Percentiles rank a stretch among this genome's conserved stretches.
phyloP scores from a whole-genome alignment of 2,797 vertebrate genomes.

The Selene dorsalis region DNA sequence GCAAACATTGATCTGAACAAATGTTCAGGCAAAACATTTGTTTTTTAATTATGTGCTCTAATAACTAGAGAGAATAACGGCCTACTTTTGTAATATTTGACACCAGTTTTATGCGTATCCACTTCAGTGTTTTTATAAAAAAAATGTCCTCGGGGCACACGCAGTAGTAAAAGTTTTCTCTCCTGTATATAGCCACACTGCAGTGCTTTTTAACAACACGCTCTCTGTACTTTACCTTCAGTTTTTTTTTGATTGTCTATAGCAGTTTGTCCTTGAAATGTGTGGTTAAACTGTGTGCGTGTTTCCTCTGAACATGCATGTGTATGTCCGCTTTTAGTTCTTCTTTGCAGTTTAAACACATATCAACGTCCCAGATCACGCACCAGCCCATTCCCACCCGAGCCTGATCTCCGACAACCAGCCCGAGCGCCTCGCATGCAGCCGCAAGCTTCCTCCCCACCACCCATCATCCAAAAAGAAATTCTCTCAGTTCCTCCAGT shows the following conservation, averaged over 20 bases:
- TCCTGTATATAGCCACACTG: constrained; percentile 19
- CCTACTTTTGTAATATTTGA: constrained; percentile 44
- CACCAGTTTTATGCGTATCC: constrained; percentile 31
- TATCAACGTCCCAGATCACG: constrained; percentile 65
- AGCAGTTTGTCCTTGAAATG: constrained; percentile 46
- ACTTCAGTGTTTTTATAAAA: constrained; percentile 31
- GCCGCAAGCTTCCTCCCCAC: constrained; percentile 57
- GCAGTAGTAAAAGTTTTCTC: constrained; percentile 27
- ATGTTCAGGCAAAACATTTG: constrained; percentile 24
- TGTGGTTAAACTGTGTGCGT: constrained; percentile 34
- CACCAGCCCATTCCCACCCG: constrained; percentile 47
- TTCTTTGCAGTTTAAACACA: constrained; percentile 76
- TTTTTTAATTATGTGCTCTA: constrained; percentile 33
- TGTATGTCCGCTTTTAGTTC: constrained; percentile 58
- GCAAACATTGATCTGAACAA: not conserved
- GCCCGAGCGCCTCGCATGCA: constrained; percentile 28
- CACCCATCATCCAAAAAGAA: constrained; percentile 39
- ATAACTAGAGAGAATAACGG: constrained; percentile 4
- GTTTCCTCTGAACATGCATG: constrained; percentile 51
- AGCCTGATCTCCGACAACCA: constrained; percentile 46
- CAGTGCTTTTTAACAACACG: constrained; percentile 20
- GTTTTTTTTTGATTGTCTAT: constrained; percentile 24
- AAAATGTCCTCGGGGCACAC: constrained; percentile 28
- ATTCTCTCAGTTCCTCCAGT: constrained; percentile 63
- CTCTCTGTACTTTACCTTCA: not conserved